Base-by-base conservation (phyloP, 1,140 invertebrate genomes). In the Ectropis grisescens region DNA sequence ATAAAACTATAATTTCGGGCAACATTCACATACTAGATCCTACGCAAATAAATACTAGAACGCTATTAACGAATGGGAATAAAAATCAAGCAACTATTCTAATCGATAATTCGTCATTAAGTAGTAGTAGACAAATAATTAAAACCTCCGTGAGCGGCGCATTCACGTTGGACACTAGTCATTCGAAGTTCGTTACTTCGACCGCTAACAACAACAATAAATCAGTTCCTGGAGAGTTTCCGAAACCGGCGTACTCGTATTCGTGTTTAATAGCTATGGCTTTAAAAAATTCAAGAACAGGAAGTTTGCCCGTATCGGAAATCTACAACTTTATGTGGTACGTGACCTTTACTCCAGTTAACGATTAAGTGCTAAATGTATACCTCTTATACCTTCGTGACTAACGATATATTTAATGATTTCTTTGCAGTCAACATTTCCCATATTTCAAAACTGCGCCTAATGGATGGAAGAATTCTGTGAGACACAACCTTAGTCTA, bases 281-380 rank as follows among this genome's bases (percentile, higher is more conserved):
- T 1, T 82, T 99, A 29, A 98, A 98, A 81, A 98, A 99, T 70
- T 98, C 95, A 32, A 87, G 90, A 50, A 93, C 91, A 33, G 97
- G 97, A 29, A 96, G 93, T 56, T 80, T 99, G 52, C 97, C 97
- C 1, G 97, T 99, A 4, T 97, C 96, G 4, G 97, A 98, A 84
- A 99, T 99, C 44, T 99, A 98, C 75, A 97, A 95, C 72, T 98
- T 98, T 69, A 98, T 98, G 91, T 98, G 94, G 93, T 96, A 14
- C 34, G 29, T 14, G 11, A 7, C 23, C 8, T 33, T 13, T 12
- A n/a, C n/a, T n/a, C n/a, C n/a, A n/a, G n/a, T n/a, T n/a, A n/a
- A n/a, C n/a, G n/a, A n/a, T n/a, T n/a, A n/a, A n/a, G n/a, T n/a
- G n/a, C n/a, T n/a, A n/a, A n/a, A n/a, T n/a, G n/a, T n/a, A n/a